A percentile compares a stretch with the other conserved stretches of the same genome.
Evolutionary conservation across 2,797 vertebrate species (phyloP).

Genomic region (Thunnus albacares): DNA sequence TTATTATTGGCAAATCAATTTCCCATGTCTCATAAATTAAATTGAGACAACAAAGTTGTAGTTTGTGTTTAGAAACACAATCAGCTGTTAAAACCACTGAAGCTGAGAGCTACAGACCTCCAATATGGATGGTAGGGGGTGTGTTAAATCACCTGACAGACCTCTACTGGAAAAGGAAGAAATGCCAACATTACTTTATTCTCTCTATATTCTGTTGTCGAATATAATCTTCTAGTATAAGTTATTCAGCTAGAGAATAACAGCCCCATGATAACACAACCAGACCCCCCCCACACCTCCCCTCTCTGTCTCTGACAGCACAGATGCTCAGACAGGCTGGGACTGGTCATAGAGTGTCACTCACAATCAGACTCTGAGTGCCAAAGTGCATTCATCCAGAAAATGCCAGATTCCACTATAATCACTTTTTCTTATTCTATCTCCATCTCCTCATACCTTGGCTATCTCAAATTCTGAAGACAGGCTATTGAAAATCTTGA

Average conservation of each 20-base stretch:
- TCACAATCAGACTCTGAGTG: constrained; percentile 80
- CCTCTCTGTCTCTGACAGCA: constrained; percentile 62
- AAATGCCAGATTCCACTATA: constrained; percentile 81
- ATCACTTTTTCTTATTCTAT: constrained; percentile 78
- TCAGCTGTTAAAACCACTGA: constrained; percentile 32
- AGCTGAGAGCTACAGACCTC: constrained; percentile 20
- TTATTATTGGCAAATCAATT: constrained; percentile 39
- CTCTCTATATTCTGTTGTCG: constrained; percentile 64
- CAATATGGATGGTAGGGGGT: constrained; percentile 47
- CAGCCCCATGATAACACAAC: constrained; percentile 69
- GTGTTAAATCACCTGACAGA: constrained; percentile 65
- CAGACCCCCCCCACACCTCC: constrained; percentile 43
- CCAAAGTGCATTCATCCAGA: constrained; percentile 81
- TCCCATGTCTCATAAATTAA: constrained; percentile 31
- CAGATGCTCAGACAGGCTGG: constrained; percentile 75
- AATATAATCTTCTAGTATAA: constrained; percentile 74
- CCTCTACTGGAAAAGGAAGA: constrained; percentile 48
- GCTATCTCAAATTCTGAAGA: constrained; percentile 64
- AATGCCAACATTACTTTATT: constrained; percentile 68
- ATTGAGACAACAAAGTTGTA: constrained; percentile 19
- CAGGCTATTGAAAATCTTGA: constrained; percentile 72
- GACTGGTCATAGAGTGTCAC: constrained; percentile 80
- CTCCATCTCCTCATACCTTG: constrained; percentile 70
- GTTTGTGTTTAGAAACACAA: constrained; percentile 44
- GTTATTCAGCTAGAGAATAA: constrained; percentile 75